Conservation (phyloP, 2,888 invertebrate species). For the Tortrix viridana region DNA sequence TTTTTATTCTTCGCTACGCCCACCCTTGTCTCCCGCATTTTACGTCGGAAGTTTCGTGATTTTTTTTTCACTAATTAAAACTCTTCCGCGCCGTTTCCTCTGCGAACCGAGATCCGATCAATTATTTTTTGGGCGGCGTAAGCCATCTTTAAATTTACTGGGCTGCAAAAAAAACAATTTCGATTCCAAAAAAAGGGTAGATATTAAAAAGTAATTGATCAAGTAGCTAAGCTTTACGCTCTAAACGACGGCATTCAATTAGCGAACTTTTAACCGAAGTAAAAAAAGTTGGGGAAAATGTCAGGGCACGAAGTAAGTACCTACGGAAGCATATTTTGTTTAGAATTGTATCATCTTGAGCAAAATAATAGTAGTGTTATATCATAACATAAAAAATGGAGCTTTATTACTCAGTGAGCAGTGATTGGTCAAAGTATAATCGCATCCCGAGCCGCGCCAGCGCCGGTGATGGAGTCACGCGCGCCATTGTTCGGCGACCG, state of each 20-base stretch:
- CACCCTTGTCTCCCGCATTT: constrained; percentile 82
- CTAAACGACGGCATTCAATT: constrained; percentile 43
- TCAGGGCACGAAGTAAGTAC: neutral
- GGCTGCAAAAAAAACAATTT: constrained; percentile 71
- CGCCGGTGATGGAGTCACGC: constrained; percentile 66
- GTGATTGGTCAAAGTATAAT: constrained; percentile 42
- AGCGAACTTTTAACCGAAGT: constrained; percentile 44
- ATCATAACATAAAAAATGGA: constrained; percentile 5
- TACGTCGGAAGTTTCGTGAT: constrained; percentile 80
- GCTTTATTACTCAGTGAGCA: constrained; percentile 43
- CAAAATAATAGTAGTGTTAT: constrained; percentile 15
- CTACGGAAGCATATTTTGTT: constrained; percentile 3
- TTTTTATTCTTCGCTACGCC: constrained; percentile 79
- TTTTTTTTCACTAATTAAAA: constrained; percentile 83
- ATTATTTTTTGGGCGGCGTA: constrained; percentile 82
- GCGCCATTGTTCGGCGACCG: constrained; percentile 59
- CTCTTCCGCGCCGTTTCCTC: constrained; percentile 83
- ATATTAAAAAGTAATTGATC: constrained; percentile 74
- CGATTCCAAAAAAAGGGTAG: constrained; percentile 61
- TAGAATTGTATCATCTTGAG: constrained; percentile 6
- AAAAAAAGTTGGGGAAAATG: constrained; percentile 26
- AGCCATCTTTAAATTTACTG: constrained; percentile 79
- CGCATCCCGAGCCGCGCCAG: constrained; percentile 41
- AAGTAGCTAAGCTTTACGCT: constrained; percentile 59
- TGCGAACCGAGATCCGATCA: constrained; percentile 82